A percentile compares a stretch with the other conserved stretches of the same genome.
Conservation (phyloP, 2,888 invertebrate genomes). For the Hirtodrosophila alboralis region DNA sequence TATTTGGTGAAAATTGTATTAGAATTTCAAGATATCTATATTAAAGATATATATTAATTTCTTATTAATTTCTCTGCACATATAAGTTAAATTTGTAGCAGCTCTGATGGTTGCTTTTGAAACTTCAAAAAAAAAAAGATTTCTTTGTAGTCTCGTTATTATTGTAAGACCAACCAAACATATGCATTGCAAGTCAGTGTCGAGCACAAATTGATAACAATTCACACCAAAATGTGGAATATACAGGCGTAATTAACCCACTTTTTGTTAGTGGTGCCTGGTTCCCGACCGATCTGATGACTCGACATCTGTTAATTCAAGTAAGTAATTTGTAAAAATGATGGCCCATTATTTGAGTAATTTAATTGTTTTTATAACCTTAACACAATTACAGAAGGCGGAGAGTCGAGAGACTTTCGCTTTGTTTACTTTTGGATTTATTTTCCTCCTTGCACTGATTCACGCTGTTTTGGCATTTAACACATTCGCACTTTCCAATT, state of each 20-base stretch:
- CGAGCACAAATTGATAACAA: conserved; percentile 59
- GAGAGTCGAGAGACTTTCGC: conserved; percentile 33
- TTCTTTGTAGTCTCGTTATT: conserved; percentile 4
- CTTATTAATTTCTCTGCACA: too few relatives aligned
- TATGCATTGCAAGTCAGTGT: conserved; percentile 21
- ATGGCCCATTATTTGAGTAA: conserved; percentile 49
- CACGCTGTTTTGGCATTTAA: conserved; percentile 38
- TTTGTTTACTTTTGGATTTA: conserved; percentile 8
- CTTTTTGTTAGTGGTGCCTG: conserved; percentile 32
- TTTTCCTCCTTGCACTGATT: too few relatives aligned
- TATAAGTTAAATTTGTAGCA: too few relatives aligned
- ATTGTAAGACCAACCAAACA: conserved; percentile 36
- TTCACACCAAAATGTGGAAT: conserved; percentile 63
- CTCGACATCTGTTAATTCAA: conserved; percentile 39
- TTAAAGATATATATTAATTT: too few relatives aligned
- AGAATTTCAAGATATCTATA: too few relatives aligned
- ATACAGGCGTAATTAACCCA: conserved; percentile 60
- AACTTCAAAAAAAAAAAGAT: not conserved
- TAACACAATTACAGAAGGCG: conserved; percentile 32
- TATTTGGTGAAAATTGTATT: too few relatives aligned
- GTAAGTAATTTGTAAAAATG: conserved; percentile 67
- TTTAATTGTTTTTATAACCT: conserved; percentile 62
- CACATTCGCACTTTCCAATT: conserved; percentile 46
- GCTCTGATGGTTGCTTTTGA: not conserved
- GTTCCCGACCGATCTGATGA: conserved; percentile 35